A percentile compares a stretch with the other conserved stretches of the same genome.
phyloP scores from a whole-genome alignment of 2,797 vertebrate species.

The Lithobates pipiens region DNA sequence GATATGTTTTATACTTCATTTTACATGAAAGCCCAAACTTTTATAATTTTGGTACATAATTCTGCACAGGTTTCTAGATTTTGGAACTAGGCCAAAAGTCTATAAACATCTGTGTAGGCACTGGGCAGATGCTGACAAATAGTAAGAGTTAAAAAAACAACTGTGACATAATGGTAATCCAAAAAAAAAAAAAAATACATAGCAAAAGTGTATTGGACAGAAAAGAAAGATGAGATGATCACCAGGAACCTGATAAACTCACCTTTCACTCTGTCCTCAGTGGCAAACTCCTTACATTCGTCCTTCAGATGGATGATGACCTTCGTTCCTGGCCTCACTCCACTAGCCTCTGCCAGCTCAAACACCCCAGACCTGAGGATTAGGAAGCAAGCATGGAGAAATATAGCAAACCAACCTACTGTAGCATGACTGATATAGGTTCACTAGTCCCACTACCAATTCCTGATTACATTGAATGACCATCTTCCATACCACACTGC shows the following conservation, averaged over 20 bases:
- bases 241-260: conserved; percentile 25
- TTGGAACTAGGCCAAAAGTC: background rate
- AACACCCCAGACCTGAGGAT: conserved; percentile 89
- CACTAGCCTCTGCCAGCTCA: conserved; percentile 90
- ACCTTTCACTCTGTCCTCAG: conserved; percentile 92
- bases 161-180: too few species aligned
- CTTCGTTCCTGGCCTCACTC: conserved; percentile 91
- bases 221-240: too few species aligned
- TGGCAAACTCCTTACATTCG: conserved; percentile 91
- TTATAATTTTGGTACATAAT: background rate
- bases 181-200: too few species aligned
- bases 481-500: too few species aligned
- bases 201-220: too few species aligned
- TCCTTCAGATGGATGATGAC: conserved; percentile 92
- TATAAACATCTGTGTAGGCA: background rate
- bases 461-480: too few species aligned
- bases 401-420: background rate
- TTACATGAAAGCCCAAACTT: background rate
- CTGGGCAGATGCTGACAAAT: background rate
- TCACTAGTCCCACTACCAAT: background rate
- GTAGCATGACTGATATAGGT: background rate
- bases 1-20: background rate
- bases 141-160: too few species aligned
- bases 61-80: background rate
- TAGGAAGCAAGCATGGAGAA: background rate